phyloP scores from a whole-genome alignment of 2,113 vertebrate species.

The Eira barbara region DNA sequence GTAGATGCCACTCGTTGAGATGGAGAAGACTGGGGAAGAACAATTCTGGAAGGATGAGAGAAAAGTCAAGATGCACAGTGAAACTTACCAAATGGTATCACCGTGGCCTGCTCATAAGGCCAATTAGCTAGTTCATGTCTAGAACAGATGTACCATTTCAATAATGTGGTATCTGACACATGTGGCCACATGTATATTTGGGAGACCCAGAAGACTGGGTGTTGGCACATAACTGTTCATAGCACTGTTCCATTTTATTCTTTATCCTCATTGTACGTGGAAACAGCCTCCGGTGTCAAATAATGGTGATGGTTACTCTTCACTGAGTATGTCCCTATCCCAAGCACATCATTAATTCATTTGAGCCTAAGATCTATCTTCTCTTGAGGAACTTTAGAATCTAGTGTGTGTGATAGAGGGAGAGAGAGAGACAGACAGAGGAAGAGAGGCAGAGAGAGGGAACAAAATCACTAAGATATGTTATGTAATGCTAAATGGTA shows the following conservation, averaged over 20 bases:
- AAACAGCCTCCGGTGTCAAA: background rate
- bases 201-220: background rate
- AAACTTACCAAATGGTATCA: background rate
- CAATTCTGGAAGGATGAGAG: background rate
- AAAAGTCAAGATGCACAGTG: background rate
- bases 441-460: background rate
- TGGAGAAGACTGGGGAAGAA: background rate
- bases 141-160: background rate
- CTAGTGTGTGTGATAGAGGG: background rate
- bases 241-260: background rate
- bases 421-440: too few relatives aligned
- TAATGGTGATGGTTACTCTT: background rate
- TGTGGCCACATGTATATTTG: accelerated
- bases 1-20: background rate
- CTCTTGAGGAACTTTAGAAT: background rate
- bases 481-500: background rate
- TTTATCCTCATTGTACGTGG: background rate
- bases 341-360: background rate
- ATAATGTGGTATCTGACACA: accelerated
- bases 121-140: background rate
- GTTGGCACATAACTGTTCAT: accelerated
- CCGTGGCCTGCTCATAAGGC: too few relatives aligned
- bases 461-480: background rate
- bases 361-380: background rate
- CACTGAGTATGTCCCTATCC: background rate